A percentile compares a stretch with the other conserved stretches of the same genome.
Conservation (phyloP, 1,140 invertebrate species). For the Camponotus vicinus region DNA sequence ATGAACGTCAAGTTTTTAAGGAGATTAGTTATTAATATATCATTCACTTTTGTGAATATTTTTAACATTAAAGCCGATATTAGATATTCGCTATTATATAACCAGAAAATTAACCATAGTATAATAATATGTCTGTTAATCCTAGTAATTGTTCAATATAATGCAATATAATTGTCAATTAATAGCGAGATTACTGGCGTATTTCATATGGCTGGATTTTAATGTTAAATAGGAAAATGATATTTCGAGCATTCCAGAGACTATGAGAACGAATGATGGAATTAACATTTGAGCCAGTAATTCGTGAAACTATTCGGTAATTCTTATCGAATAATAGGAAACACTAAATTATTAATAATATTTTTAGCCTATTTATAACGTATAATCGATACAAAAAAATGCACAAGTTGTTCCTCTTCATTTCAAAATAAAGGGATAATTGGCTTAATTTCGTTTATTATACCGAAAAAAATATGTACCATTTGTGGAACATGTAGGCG, state of each 20-base stretch:
- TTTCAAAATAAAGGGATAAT: constrained; percentile 18
- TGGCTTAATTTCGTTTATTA: constrained; percentile 39
- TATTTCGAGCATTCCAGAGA: constrained; percentile 9
- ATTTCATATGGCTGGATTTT: constrained; percentile 19
- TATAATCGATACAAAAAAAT: not conserved
- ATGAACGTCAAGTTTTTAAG: not conserved
- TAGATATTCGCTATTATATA: constrained; percentile 25
- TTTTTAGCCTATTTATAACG: not conserved
- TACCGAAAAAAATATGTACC: constrained; percentile 21
- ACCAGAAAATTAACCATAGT: constrained; percentile 26
- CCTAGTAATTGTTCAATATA: constrained; percentile 56
- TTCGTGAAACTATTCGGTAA: not conserved
- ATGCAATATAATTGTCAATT: constrained; percentile 57
- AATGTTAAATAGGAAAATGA: constrained; percentile 24
- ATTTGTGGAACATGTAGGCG: constrained; percentile 32
- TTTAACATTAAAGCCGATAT: constrained; percentile 23
- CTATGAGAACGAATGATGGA: not conserved
- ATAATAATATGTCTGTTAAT: constrained; percentile 55
- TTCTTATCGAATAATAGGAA: not conserved
- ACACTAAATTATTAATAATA: not conserved
- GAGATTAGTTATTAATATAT: not conserved
- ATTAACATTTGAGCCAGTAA: not conserved
- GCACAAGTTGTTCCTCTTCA: constrained; percentile 7
- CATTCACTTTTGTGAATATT: constrained; percentile 41
- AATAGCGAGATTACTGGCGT: constrained; percentile 41